phyloP scores from a whole-genome alignment of 2,888 invertebrate species.

The Apomyelois bistriatella region DNA sequence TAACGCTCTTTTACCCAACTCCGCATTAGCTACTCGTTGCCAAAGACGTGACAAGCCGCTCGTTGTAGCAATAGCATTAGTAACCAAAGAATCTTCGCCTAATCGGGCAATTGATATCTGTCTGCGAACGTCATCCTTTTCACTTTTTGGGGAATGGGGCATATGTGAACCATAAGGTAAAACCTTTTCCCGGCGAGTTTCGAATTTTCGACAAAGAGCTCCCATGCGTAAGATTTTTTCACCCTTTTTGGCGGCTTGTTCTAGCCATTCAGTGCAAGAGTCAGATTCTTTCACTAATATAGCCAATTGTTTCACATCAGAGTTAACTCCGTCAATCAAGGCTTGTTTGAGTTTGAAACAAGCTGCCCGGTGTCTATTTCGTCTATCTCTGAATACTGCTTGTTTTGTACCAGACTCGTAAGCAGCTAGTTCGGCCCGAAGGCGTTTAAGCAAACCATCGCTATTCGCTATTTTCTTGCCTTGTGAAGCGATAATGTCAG shows the following conservation, averaged over 20 bases:
- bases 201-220: constrained; percentile 77
- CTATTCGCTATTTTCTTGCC: constrained; percentile 63
- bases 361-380: constrained; percentile 57
- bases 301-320: constrained; percentile 48
- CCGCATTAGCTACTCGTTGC: constrained; percentile 65
- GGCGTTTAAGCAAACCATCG: constrained; percentile 51
- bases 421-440: constrained; percentile 56
- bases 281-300: constrained; percentile 58
- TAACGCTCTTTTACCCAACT: constrained; percentile 57
- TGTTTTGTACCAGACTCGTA: constrained; percentile 71
- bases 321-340: constrained; percentile 44
- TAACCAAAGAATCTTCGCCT: constrained; percentile 49
- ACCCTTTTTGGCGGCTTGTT: constrained; percentile 61
- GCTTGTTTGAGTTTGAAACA: constrained; percentile 49
- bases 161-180: constrained; percentile 51
- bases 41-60: constrained; percentile 60
- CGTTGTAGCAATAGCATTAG: constrained; percentile 51
- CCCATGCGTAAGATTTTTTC: constrained; percentile 73
- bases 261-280: constrained; percentile 58
- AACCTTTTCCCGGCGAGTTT: constrained; percentile 76
- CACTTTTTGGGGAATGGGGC: constrained; percentile 44
- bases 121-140: constrained; percentile 37
- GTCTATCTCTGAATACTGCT: constrained; percentile 63
- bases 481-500: constrained; percentile 67
- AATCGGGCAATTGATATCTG: constrained; percentile 28